These are phyloP conservation scores for Plestiodon gilberti DNA, from an alignment of 2,113 vertebrate species.

Conservation along the genomic window DNA sequence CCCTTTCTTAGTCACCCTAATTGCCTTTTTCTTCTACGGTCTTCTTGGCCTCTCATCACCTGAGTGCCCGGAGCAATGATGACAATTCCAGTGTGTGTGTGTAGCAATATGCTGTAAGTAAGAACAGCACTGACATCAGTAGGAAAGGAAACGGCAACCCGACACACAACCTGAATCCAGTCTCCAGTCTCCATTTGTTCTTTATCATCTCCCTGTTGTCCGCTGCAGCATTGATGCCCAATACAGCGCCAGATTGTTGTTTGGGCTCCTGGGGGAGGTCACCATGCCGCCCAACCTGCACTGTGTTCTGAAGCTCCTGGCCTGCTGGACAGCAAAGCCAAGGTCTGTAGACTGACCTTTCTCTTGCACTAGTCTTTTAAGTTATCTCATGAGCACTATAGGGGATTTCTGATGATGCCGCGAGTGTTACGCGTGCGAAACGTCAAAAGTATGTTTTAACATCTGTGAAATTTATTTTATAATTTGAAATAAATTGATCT, in stretches of 20 bases:
- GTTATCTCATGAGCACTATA: too few species aligned
- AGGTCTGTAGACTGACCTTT: conserved; percentile 59
- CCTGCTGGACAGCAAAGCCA: conserved; percentile 12
- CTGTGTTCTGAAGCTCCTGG: conserved; percentile 33
- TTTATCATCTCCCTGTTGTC: not conserved
- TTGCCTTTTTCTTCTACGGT: not conserved
- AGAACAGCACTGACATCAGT: conserved; percentile 30
- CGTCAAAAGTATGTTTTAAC: too few species aligned
- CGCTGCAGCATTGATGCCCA: not conserved
- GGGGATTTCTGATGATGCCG: too few species aligned
- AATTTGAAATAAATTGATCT: too few species aligned
- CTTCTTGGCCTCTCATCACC: not conserved
- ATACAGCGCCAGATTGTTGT: not conserved
- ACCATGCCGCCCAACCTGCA: conserved; percentile 51
- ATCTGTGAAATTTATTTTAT: too few species aligned
- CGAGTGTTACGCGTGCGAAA: too few species aligned
- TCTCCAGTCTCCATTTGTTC: not conserved
- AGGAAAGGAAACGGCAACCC: not conserved
- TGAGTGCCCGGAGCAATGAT: conserved; percentile 43
- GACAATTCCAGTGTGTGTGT: conserved; percentile 24
- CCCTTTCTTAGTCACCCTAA: conserved; percentile 3
- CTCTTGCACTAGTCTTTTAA: too few species aligned
- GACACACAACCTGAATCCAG: not conserved
- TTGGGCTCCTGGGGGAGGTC: not conserved
- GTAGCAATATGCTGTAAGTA: conserved; percentile 15